Base-by-base conservation (phyloP, 1,140 invertebrate species). In the Harpegnathos saltator region DNA sequence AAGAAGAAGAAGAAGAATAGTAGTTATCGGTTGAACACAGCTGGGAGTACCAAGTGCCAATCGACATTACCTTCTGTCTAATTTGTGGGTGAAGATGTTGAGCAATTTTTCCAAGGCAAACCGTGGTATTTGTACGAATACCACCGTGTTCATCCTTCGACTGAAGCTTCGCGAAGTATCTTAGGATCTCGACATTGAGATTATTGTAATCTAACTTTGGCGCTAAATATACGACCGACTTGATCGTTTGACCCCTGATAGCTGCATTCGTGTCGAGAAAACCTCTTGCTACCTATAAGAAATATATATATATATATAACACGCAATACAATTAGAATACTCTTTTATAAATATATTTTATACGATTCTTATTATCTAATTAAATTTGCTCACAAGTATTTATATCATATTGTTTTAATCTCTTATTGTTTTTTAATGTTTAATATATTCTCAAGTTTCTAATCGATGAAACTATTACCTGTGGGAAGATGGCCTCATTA, bases 101-200 rank as follows among this genome's bases (percentile, higher is more conserved):
- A 17, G 98, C 98, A 81, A 99, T 98, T 96, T 99, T 99, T 29
- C 99, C 99, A 26, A 99, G 95, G 93, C 99, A 99, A n/a, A 99
- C 98, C 56, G 98, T 99, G 17, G 99, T 99, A 94, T 99, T 99
- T 14, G 99, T 99, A 90, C 99, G 96, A 86, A 97, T 97, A 19
- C 97, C 96, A 22, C 97, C 98, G 91, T 98, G 97, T 89, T 99
- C 98, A 94, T 99, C 98, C 94, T 98, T 98, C 9, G 98, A 96
- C 94, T 99, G 99, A 38, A 99, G 94, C 84, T 98, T 95, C 0
- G 99, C 98, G 95, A 99, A 99, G 94, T 99, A 98, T 87, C 98
- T 97, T 90, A 99, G 95, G 7, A 99, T 96, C 94, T 99, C 99
- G 19, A 99, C 98, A 95, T 99, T 99, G 17, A 99, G 94, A 96